Base-by-base conservation (phyloP, 2,797 vertebrate genomes). In the Chloroceryle inda region DNA sequence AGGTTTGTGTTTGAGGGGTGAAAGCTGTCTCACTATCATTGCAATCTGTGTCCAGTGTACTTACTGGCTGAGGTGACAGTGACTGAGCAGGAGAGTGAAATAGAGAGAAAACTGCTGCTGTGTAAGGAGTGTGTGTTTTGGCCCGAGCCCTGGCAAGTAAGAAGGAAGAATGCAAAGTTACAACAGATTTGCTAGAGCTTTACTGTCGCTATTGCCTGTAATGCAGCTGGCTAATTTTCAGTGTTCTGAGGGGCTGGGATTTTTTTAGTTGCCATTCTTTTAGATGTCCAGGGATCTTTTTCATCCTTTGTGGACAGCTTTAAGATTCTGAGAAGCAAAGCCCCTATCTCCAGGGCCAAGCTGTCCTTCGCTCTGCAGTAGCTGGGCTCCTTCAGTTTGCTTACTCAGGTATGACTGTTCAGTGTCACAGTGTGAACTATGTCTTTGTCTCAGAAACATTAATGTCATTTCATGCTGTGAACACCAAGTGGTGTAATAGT, bases 1-100 rank as follows among this genome's bases (percentile, higher is more conserved):
- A 96, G 91, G 85, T 66, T 96, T 97, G 85, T 97, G 91, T 96
- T 53, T 37, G n/a, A 67, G 72, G 69, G 29, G 33, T 82, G 59
- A 90, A 91, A 92, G 42, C 68, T 75, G 15, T 91, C 69, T 77
- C 82, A 95, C 83, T 93, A 3, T 68, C 42, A 3, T 66, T 85
- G 38, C 42, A 37, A 52, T 24, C 16, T 24, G 0, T 4, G 3
- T 55, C 19, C 22, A 35, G 6, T 11, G 19, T 18, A 10, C 49
- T 81, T 18, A 10, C 44, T 81, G 71, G 50, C 61, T 68, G 38
- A 53, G 55, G 35, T 84, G 68, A 35, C 55, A 68, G 58, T 78
- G 52, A 22, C 53, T 73, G 15, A 83, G 35, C 75, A 77, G 52
- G 75, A 86, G 82, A 72, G 52, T 42, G 47, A 92, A 78, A 52